Percentiles rank a stretch among this genome's conserved stretches.
These are phyloP conservation scores for Petrocephalus zakoni DNA, from an alignment of 2,113 vertebrate genomes.

Conservation along the genomic window DNA sequence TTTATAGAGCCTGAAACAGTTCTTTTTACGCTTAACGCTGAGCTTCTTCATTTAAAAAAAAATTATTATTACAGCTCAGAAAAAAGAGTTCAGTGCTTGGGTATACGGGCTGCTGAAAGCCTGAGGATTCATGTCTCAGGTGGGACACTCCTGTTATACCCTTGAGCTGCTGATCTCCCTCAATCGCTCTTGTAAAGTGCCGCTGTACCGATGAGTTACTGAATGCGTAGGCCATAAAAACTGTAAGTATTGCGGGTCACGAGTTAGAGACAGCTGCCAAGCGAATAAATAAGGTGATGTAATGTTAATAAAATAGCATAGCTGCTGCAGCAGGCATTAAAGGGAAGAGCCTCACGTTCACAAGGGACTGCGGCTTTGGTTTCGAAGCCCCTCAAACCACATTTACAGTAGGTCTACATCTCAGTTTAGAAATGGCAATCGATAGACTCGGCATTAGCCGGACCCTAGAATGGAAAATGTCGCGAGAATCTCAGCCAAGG, in stretches of 20 bases:
- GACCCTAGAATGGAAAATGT: slow-evolving; percentile 29
- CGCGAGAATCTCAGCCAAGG: slow-evolving; percentile 22
- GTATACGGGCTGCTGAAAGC: background rate
- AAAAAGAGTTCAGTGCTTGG: background rate
- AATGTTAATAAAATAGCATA: slow-evolving; percentile 11
- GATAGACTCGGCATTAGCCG: slow-evolving; percentile 33
- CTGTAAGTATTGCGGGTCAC: background rate
- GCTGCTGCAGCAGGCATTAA: background rate
- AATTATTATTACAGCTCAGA: slow-evolving; percentile 5
- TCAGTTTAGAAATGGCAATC: slow-evolving; percentile 24
- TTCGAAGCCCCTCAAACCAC: slow-evolving; percentile 19
- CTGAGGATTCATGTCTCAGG: slow-evolving; percentile 1
- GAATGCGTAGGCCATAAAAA: slow-evolving; percentile 9
- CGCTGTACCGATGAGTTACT: slow-evolving; percentile 11
- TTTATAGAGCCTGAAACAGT: background rate
- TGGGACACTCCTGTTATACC: slow-evolving; percentile 11
- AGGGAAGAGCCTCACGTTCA: background rate
- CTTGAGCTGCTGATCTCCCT: slow-evolving; percentile 2
- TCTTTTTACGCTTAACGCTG: background rate
- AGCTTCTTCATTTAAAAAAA: background rate
- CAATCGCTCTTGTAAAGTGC: slow-evolving; percentile 15
- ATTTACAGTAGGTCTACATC: slow-evolving; percentile 25
- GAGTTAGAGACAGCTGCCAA: slow-evolving; percentile 7
- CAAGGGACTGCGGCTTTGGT: background rate
- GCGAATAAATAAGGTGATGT: slow-evolving; percentile 7